A percentile compares a stretch with the other conserved stretches of the same genome.
Conservation (phyloP, 2,888 invertebrate species). For the Mayetiola destructor region DNA sequence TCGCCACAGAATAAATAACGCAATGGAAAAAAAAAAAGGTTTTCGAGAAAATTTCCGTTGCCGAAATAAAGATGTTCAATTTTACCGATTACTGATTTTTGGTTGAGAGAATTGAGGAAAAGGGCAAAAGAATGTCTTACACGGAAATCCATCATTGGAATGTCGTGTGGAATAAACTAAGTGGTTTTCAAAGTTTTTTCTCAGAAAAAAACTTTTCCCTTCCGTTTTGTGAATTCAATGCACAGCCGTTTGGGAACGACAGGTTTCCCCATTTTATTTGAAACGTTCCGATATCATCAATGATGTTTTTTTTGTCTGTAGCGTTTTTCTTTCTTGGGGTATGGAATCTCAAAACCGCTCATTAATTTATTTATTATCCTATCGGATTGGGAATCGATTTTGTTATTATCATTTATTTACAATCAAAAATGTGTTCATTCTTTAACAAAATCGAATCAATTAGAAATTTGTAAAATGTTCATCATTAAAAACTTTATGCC, state of each 20-base stretch:
- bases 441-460: too few relatives aligned
- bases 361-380: conserved; percentile 1
- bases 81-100: background rate
- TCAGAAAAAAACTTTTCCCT: too few relatives aligned
- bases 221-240: background rate
- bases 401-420: background rate
- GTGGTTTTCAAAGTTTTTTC: background rate
- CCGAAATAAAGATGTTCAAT: conserved; percentile 4
- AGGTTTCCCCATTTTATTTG: background rate
- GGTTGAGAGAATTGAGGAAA: background rate
- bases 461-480: too few relatives aligned
- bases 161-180: background rate
- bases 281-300: too few relatives aligned
- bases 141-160: too few relatives aligned
- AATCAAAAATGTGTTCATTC: background rate
- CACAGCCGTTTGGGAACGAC: background rate
- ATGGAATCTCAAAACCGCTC: background rate
- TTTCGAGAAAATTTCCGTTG: conserved; percentile 4
- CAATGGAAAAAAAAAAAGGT: background rate
- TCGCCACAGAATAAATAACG: conserved; percentile 11
- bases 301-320: too few relatives aligned
- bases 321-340: background rate
- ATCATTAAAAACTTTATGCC: background rate
- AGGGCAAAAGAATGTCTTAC: background rate
- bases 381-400: background rate